Percentiles rank a stretch among this genome's conserved stretches.
Evolutionary conservation across 2,888 invertebrate species (phyloP).

Genomic region (Microchrysa polita): DNA sequence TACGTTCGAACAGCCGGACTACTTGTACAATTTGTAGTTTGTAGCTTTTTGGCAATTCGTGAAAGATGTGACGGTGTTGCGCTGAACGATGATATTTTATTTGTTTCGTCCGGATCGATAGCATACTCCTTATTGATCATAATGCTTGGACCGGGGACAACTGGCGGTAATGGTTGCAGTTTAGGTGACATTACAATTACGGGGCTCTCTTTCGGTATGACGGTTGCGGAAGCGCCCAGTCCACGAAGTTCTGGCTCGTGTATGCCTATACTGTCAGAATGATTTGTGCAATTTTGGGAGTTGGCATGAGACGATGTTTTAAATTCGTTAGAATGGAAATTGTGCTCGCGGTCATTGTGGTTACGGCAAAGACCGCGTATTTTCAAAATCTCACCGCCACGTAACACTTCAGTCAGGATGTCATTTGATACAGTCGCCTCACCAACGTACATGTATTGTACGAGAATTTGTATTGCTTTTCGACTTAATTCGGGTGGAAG

Average conservation of each 20-base stretch:
- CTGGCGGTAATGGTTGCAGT: conserved; percentile 35
- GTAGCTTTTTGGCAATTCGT: conserved; percentile 22
- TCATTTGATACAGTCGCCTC: conserved; percentile 84
- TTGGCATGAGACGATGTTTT: background rate
- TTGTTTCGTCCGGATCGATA: conserved; percentile 60
- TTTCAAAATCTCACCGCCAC: conserved; percentile 83
- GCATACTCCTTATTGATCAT: conserved; percentile 63
- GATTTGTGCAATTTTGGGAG: conserved; percentile 11
- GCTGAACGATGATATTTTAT: conserved; percentile 26
- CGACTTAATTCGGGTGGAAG: conserved; percentile 84
- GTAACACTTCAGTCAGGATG: conserved; percentile 80
- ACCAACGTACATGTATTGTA: conserved; percentile 88
- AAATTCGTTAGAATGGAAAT: background rate
- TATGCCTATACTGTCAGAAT: conserved; percentile 51
- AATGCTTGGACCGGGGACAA: conserved; percentile 45
- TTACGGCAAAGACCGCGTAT: conserved; percentile 80
- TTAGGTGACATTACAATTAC: conserved; percentile 63
- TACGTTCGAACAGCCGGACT: background rate
- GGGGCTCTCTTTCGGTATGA: conserved; percentile 62
- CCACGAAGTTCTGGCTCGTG: conserved; percentile 54
- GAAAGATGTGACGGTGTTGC: conserved; percentile 31
- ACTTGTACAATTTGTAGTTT: background rate
- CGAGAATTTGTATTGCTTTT: conserved; percentile 80
- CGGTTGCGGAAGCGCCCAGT: conserved; percentile 47
- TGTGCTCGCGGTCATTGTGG: background rate